These are phyloP conservation scores for Scolopax mira DNA, from an alignment of 2,113 vertebrate species.

Conservation along the genomic window DNA sequence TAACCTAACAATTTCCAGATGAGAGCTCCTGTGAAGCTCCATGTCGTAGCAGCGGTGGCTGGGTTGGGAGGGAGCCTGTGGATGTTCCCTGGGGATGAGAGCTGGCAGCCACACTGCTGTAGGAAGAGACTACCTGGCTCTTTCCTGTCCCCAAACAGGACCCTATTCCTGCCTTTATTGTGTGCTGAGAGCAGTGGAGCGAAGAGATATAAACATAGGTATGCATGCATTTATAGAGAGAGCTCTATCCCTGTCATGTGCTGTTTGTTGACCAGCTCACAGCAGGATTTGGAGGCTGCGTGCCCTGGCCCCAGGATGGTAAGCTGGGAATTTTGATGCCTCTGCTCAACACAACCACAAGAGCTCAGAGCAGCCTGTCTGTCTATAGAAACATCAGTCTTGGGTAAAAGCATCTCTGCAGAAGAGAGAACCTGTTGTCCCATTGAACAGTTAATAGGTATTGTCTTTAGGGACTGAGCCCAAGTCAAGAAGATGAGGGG, in stretches of 20 bases:
- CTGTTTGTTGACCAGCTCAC: not conserved
- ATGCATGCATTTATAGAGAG: not conserved
- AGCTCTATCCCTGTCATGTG: not conserved
- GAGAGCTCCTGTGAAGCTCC: conserved; percentile 19
- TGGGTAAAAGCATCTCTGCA: not conserved
- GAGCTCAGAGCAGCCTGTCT: not conserved
- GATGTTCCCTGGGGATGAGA: not conserved
- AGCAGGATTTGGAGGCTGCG: not conserved
- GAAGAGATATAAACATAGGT: not conserved
- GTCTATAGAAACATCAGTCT: not conserved
- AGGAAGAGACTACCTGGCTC: not conserved
- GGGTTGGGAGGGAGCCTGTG: not conserved
- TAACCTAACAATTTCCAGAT: conserved; percentile 47
- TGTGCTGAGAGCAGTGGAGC: not conserved
- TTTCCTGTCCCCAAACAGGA: not conserved
- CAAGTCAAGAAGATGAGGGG: not conserved
- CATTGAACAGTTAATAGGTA: not conserved
- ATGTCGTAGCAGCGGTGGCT: not conserved
- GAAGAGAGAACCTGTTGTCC: not conserved
- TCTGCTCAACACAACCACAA: not conserved
- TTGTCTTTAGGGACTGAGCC: not conserved
- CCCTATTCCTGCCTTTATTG: not conserved
- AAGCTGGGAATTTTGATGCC: not conserved
- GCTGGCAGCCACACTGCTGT: not conserved
- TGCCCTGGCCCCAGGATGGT: not conserved